Percentiles rank a stretch among this genome's conserved stretches.
Conservation (phyloP, 1,140 invertebrate species). For the Planococcus citri region DNA sequence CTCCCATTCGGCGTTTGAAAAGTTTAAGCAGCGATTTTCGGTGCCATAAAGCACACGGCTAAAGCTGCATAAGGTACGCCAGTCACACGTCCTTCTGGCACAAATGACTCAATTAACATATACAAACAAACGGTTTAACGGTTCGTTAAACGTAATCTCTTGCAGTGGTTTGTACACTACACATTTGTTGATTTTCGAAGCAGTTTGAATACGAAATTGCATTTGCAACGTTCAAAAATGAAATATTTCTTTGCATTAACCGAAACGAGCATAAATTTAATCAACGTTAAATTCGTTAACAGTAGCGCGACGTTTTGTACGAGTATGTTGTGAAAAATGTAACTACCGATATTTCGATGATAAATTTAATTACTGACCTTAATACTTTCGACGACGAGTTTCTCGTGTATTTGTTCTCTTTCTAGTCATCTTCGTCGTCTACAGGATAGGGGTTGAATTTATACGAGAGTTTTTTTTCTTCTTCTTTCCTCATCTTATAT, state of each 20-base stretch:
- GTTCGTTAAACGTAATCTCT: slow-evolving; percentile 3
- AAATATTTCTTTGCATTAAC: background rate
- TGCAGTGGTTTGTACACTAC: slow-evolving; percentile 6
- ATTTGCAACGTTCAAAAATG: slow-evolving; percentile 3
- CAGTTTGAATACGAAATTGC: slow-evolving; percentile 6
- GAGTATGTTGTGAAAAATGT: slow-evolving; percentile 4
- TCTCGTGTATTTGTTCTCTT: too few species aligned
- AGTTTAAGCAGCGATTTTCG: background rate
- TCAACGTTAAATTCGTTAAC: slow-evolving; percentile 3
- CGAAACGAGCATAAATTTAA: slow-evolving; percentile 7
- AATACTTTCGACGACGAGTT: background rate
- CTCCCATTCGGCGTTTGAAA: slow-evolving; percentile 6
- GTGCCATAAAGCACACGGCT: background rate
- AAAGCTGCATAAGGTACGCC: background rate
- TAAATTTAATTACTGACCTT: background rate
- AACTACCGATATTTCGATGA: background rate
- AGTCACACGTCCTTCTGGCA: background rate
- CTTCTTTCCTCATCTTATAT: too few species aligned
- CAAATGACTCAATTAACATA: slow-evolving; percentile 7
- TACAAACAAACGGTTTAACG: slow-evolving; percentile 6
- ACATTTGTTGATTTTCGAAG: slow-evolving; percentile 1
- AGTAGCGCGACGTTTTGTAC: too few species aligned
- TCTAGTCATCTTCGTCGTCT: too few species aligned
- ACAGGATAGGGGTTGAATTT: too few species aligned
- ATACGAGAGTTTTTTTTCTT: too few species aligned